Evolutionary conservation across 2,797 vertebrate genomes (phyloP).

Genomic region (Crotalus adamanteus): DNA sequence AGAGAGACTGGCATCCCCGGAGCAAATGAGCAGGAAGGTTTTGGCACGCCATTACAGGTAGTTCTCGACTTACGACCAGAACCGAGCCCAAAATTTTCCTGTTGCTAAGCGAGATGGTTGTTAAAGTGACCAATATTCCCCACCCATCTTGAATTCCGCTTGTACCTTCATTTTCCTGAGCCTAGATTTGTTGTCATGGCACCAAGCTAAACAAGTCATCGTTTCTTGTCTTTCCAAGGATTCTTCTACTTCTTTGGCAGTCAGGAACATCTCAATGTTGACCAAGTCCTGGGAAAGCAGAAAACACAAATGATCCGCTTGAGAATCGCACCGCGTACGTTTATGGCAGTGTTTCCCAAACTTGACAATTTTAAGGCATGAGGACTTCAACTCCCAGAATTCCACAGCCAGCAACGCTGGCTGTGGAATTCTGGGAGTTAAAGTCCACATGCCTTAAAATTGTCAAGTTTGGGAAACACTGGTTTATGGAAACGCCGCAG

Average conservation of each 20-base stretch:
- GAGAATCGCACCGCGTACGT: neutral
- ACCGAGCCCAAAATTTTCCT: neutral
- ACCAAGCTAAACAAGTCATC: slow-evolving; percentile 97
- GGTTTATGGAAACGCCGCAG: too few species aligned
- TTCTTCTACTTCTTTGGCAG: slow-evolving; percentile 98
- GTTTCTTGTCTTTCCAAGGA: slow-evolving; percentile 97
- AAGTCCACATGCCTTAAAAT: too few species aligned
- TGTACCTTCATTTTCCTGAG: slow-evolving; percentile 98
- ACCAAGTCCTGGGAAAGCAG: slow-evolving; percentile 84
- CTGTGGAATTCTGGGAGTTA: too few species aligned
- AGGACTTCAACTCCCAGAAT: too few species aligned
- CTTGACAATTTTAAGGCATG: too few species aligned
- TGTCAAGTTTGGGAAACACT: too few species aligned
- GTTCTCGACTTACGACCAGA: neutral
- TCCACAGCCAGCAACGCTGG: too few species aligned
- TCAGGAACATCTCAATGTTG: slow-evolving; percentile 99
- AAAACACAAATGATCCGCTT: slow-evolving; percentile 1
- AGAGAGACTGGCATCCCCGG: neutral
- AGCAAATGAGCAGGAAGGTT: neutral
- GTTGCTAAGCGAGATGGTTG: fast-evolving
- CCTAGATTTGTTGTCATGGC: slow-evolving; percentile 98
- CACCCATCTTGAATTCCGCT: neutral
- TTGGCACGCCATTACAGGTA: neutral
- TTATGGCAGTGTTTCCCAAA: too few species aligned
- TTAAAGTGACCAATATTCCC: neutral